A percentile compares a stretch with the other conserved stretches of the same genome.
Evolutionary conservation across 1,140 invertebrate species (phyloP).

Genomic region (Drusus annulatus): DNA sequence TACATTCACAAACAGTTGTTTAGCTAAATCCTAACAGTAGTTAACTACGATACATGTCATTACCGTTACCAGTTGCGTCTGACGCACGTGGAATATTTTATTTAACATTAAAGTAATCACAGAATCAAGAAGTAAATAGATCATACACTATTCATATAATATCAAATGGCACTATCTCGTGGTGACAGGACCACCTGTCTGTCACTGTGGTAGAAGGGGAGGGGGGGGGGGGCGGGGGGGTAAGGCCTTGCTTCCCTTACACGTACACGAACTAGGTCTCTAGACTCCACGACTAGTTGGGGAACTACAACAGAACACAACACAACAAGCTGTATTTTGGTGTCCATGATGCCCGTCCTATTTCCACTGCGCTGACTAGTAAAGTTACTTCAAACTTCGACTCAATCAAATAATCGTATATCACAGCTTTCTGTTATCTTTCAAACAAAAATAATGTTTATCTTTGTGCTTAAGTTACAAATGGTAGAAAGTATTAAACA

Average conservation of each 20-base stretch:
- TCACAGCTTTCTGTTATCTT: not conserved
- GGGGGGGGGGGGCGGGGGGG: not conserved
- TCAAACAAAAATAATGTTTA: too few species aligned
- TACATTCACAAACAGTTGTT: constrained; percentile 59
- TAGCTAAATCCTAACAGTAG: constrained; percentile 54
- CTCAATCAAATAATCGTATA: not conserved
- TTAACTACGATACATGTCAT: constrained; percentile 55
- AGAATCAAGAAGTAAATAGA: constrained; percentile 58
- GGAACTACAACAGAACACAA: not conserved
- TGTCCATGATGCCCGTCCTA: not conserved
- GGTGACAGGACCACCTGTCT: not conserved
- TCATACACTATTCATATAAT: constrained; percentile 49
- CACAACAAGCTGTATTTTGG: not conserved
- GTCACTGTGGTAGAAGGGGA: not conserved
- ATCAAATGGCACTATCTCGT: constrained; percentile 40
- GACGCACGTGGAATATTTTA: constrained; percentile 51
- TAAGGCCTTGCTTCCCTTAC: constrained; percentile 31
- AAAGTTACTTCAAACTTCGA: not conserved
- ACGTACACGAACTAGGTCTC: not conserved
- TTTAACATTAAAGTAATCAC: constrained; percentile 57
- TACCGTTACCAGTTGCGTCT: constrained; percentile 44
- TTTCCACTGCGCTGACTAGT: not conserved
- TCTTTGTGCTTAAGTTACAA: not conserved
- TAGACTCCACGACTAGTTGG: not conserved
- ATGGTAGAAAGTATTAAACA: not conserved